Percentiles rank a stretch among this genome's conserved stretches.
Evolutionary conservation across 2,113 vertebrate species (phyloP).

Genomic region (Siniperca chuatsi): DNA sequence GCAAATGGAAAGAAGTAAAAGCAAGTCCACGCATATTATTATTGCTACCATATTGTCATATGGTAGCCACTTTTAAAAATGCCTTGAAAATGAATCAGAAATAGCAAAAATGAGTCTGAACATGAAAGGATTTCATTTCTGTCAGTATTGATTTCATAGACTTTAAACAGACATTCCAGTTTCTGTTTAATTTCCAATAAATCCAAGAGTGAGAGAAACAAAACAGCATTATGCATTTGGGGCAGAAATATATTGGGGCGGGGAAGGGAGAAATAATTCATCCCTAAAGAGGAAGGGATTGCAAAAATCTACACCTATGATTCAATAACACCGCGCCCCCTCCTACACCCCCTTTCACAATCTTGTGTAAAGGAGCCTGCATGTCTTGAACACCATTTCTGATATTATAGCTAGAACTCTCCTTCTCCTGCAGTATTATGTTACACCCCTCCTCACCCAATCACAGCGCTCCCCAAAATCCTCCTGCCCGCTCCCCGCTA

Average conservation of each 20-base stretch:
- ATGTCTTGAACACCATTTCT: slow-evolving; percentile 59
- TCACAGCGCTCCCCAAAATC: slow-evolving; percentile 91
- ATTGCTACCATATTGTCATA: too few species aligned
- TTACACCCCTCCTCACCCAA: slow-evolving; percentile 88
- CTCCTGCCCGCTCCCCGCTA: slow-evolving; percentile 90
- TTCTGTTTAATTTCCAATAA: background rate
- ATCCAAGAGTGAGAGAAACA: background rate
- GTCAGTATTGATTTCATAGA: background rate
- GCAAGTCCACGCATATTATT: accelerated
- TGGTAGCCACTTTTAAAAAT: background rate
- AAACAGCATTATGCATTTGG: background rate
- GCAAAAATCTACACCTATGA: slow-evolving; percentile 32
- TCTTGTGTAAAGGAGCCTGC: slow-evolving; percentile 25
- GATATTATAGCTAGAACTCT: slow-evolving; percentile 71
- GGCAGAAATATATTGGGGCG: slow-evolving; percentile 1
- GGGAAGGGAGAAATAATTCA: background rate
- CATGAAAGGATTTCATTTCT: too few species aligned
- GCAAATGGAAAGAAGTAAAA: background rate
- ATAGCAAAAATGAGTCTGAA: background rate
- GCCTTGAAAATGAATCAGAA: background rate
- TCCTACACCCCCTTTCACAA: slow-evolving; percentile 10
- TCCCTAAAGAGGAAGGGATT: background rate
- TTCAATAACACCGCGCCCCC: slow-evolving; percentile 32
- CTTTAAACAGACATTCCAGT: background rate
- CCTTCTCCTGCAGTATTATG: slow-evolving; percentile 88